phyloP scores from a whole-genome alignment of 1,140 invertebrate genomes.

The Tetraneura akinire region DNA sequence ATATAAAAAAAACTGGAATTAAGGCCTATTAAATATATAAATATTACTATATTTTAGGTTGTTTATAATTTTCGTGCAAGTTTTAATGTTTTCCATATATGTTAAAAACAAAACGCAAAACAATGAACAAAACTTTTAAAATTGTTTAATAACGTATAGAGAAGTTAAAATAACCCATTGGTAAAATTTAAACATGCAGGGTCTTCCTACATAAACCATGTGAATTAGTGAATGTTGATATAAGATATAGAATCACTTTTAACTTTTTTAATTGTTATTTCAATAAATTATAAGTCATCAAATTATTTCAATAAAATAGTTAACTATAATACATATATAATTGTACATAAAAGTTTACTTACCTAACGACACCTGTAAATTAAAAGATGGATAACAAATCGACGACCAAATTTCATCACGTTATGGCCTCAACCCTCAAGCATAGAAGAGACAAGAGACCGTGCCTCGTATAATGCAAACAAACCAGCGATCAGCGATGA shows the following conservation, averaged over 20 bases:
- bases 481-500: background rate
- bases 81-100: background rate
- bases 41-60: conserved; percentile 3
- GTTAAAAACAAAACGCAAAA: too few relatives aligned
- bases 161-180: background rate
- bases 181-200: too few relatives aligned
- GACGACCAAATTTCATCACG: background rate
- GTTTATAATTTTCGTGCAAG: too few relatives aligned
- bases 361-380: conserved; percentile 11
- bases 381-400: background rate
- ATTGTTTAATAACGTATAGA: background rate
- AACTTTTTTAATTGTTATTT: background rate
- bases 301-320: too few relatives aligned
- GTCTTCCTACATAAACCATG: background rate
- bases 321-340: too few relatives aligned
- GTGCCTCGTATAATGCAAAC: background rate
- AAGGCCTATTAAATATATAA: too few relatives aligned
- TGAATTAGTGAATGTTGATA: background rate
- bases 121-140: too few relatives aligned
- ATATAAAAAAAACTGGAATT: background rate
- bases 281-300: too few relatives aligned
- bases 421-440: background rate
- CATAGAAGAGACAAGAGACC: conserved; percentile 26
- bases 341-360: background rate
- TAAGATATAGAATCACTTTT: too few relatives aligned